A percentile compares a stretch with the other conserved stretches of the same genome.
Evolutionary conservation across 23 tunicate species (phyloP).

Genomic region (Diplosoma virens): DNA sequence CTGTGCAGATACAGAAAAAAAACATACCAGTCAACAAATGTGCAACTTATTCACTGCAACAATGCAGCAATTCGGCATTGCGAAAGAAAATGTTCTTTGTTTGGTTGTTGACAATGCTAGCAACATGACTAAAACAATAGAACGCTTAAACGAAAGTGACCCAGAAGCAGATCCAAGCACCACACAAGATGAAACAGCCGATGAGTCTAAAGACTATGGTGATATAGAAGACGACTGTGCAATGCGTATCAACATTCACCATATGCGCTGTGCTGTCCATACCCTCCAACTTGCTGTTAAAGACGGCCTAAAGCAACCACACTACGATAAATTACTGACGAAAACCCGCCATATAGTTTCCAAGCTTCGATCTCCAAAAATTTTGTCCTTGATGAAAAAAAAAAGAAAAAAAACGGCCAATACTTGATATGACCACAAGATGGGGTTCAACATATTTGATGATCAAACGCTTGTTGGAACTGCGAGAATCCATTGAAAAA

Average conservation of each 20-base stretch:
- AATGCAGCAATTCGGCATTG: not conserved
- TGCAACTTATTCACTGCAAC: not conserved
- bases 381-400: conserved; percentile 12
- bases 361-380: conserved; percentile 14
- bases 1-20: conserved; percentile 9
- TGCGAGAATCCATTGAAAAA: conserved; percentile 11
- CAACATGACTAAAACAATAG: conserved; percentile 13
- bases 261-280: too few relatives aligned
- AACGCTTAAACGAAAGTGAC: conserved; percentile 7
- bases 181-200: not conserved
- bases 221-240: not conserved
- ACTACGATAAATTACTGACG: not conserved
- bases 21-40: not conserved
- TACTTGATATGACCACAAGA: not conserved
- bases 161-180: too few relatives aligned
- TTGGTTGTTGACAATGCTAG: conserved; percentile 19
- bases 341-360: conserved; percentile 9
- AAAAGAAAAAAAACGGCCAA: not conserved
- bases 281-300: too few relatives aligned
- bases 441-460: conserved; percentile 23
- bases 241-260: too few relatives aligned
- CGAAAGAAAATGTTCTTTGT: not conserved
- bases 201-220: not conserved
- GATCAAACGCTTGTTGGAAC: conserved; percentile 17
- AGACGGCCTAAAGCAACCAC: not conserved